A percentile compares a stretch with the other conserved stretches of the same genome.
These are phyloP conservation scores for Mastomys coucha DNA, from an alignment of 2,113 vertebrate genomes.

Conservation along the genomic window DNA sequence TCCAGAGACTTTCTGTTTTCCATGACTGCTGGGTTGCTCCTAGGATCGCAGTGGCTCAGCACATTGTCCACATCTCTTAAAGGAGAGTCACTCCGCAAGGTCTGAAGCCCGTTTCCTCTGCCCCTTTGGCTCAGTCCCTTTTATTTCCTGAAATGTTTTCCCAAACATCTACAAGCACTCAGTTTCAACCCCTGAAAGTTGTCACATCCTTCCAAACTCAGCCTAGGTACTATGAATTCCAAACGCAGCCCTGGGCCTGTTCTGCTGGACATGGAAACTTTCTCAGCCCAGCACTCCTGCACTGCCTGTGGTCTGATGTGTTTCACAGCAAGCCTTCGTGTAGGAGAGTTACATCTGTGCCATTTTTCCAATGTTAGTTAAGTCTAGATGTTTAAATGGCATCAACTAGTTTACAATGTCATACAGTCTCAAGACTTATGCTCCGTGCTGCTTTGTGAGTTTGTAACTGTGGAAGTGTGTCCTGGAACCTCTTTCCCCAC, in stretches of 20 bases:
- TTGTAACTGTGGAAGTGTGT: background rate
- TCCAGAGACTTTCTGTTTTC: background rate
- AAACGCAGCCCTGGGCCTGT: background rate
- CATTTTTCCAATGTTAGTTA: conserved; percentile 19
- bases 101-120: background rate
- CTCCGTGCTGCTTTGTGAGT: background rate
- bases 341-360: background rate
- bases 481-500: background rate
- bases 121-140: background rate
- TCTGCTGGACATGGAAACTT: background rate
- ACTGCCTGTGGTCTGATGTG: background rate
- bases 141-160: background rate
- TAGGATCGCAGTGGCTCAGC: background rate
- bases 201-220: background rate
- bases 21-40: background rate
- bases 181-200: background rate
- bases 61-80: background rate
- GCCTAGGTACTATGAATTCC: background rate
- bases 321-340: background rate
- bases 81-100: background rate
- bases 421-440: background rate
- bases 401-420: background rate
- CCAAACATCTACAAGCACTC: background rate
- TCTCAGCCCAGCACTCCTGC: background rate
- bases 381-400: conserved; percentile 13